Evolutionary conservation across 2,797 vertebrate genomes (phyloP), one percentile per base, ranked within the genome.

Genomic region (Remorina albescens): DNA sequence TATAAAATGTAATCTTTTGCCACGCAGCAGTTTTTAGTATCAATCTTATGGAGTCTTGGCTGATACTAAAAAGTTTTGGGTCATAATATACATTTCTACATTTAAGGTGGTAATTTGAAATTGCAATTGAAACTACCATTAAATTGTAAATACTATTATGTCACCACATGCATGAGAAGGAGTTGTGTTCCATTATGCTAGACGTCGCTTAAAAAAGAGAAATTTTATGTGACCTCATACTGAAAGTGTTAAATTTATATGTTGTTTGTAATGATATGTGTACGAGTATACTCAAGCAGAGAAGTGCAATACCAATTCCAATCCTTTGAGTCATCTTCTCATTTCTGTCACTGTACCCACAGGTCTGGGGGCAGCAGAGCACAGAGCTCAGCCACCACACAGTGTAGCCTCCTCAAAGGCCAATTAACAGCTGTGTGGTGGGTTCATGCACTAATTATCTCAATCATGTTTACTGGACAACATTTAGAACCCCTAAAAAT

Each of bases 311-410:
- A 57, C 28, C 53, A 58, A 28, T 82, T 39, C 70, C 13, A 11
- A 59, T 60, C 18, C 58, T 16, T 39, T 89, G 83, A 85, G 72
- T 86, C 82, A 84, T 83, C 63, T 60, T 77, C 57, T 82, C 74
- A 57, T 61, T 39, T 25, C 51, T 75, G 67, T 86, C 76, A 50
- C 67, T 46, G 73, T 73, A 74, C 68, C 72, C 75, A 73, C 30
- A 13, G 70, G 53, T 86, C 71, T 81, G 41, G 59, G 78, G 78
- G 66, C 74, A 82, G 59, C 41, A 63, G 71, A 83, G 69, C 60
- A 66, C 34, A 49, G 42, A 56, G 73, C 61, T 85, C 57, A 82
- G 66, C 82, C 77, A 59, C 25, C 59, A 63, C 42, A 68, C 54
- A 78, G 50, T 19, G 54, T 9, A 28, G n/a, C 44, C 47, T 69